Conservation (phyloP, 2,113 vertebrate species). For the Plotosus lineatus region DNA sequence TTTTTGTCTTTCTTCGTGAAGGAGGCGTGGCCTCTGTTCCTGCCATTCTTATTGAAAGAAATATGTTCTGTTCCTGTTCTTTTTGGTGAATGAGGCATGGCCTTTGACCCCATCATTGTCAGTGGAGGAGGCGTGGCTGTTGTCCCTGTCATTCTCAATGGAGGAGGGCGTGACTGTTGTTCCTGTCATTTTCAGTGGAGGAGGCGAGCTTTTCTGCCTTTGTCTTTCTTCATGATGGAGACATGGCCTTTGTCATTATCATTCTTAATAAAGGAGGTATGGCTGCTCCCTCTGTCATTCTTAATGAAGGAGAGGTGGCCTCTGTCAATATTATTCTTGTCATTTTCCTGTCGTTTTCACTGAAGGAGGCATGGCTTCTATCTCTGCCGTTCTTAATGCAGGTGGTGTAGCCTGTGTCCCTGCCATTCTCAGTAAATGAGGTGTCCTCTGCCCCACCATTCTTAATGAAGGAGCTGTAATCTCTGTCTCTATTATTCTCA, state of each 20-base stretch:
- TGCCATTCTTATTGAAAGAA: no score
- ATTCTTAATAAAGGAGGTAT: not conserved
- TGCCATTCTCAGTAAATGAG: not conserved
- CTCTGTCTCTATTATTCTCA: not conserved
- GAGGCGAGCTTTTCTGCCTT: not conserved
- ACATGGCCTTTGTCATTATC: not conserved
- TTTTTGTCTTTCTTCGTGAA: no score
- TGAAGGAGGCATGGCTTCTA: not conserved
- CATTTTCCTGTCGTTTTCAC: no score
- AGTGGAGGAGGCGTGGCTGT: not conserved
- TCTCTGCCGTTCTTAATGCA: not conserved
- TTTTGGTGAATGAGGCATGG: no score
- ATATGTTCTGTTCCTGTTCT: no score
- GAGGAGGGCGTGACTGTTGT: no score
- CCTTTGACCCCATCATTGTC: no score
- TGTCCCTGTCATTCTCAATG: not conserved
- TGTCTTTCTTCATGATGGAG: not conserved
- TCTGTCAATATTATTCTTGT: not conserved
- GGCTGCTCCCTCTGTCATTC: not conserved
- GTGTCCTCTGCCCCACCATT: not conserved
- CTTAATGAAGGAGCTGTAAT: not conserved
- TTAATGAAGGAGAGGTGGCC: not conserved
- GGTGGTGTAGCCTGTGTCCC: not conserved
- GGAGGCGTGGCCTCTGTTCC: no score
- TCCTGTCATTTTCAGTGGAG: not conserved